These are phyloP conservation scores for Drosophila melanosoma DNA, from an alignment of 2,888 invertebrate genomes.

Conservation along the genomic window DNA sequence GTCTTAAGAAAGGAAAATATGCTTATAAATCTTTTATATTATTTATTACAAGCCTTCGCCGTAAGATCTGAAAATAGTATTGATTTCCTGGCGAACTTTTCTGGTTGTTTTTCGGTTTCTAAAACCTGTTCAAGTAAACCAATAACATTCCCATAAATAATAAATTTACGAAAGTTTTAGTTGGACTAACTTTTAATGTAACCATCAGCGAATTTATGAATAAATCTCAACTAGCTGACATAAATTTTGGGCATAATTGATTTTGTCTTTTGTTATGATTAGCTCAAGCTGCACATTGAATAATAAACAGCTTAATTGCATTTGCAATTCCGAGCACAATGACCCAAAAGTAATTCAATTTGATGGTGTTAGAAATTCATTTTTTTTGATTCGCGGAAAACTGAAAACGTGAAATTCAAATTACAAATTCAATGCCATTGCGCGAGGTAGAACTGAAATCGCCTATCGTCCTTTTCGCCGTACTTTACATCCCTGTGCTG, in stretches of 20 bases:
- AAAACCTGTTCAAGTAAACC: neutral
- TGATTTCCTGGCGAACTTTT: neutral
- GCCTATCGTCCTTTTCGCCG: neutral
- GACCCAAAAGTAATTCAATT: constrained; percentile 59
- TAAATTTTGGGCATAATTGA: neutral
- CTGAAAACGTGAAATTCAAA: constrained; percentile 23
- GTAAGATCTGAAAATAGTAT: neutral
- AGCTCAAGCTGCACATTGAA: neutral
- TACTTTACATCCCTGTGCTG: neutral
- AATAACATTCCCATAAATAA: neutral
- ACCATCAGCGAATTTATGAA: neutral
- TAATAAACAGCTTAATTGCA: constrained; percentile 55
- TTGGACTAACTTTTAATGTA: neutral
- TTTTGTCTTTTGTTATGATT: neutral
- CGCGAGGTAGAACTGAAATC: constrained; percentile 5
- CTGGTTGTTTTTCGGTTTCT: neutral
- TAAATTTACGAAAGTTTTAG: neutral
- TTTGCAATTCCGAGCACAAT: constrained; percentile 66
- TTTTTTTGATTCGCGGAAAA: constrained; percentile 10
- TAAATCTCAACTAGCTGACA: neutral
- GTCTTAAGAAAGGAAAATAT: neutral
- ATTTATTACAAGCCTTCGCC: neutral
- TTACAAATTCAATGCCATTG: constrained; percentile 48
- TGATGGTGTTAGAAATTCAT: constrained; percentile 34
- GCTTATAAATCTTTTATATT: too few species aligned